Evolutionary conservation across 2,888 invertebrate species (phyloP).

Genomic region (Volucella inanis): DNA sequence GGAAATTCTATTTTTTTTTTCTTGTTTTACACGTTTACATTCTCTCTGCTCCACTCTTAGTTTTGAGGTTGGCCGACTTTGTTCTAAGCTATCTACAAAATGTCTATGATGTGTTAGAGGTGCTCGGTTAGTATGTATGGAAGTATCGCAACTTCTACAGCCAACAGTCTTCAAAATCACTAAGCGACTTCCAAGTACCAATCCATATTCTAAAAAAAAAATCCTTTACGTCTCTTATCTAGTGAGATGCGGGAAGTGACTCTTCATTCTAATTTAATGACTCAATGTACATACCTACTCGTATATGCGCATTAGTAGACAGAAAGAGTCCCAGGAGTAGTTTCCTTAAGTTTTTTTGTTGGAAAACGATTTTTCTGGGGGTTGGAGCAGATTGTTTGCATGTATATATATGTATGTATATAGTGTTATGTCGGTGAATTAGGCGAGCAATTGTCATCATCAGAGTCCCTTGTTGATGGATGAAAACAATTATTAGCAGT

Average conservation of each 20-base stretch:
- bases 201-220: constrained; percentile 20
- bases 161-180: constrained; percentile 7
- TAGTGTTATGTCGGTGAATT: constrained; percentile 47
- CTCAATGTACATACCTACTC: constrained; percentile 59
- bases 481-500: constrained; percentile 64
- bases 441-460: constrained; percentile 51
- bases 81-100: constrained; percentile 23
- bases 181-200: background rate
- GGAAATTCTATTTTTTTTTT: constrained; percentile 40
- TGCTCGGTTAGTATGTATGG: background rate
- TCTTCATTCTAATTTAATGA: constrained; percentile 69
- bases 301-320: constrained; percentile 6
- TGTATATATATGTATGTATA: background rate
- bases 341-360: constrained; percentile 9
- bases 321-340: constrained; percentile 51
- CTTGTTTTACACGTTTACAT: constrained; percentile 24
- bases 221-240: background rate
- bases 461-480: constrained; percentile 50
- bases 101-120: constrained; percentile 16
- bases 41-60: constrained; percentile 11
- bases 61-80: constrained; percentile 7
- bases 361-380: constrained; percentile 22
- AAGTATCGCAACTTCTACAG: constrained; percentile 33
- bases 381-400: constrained; percentile 55
- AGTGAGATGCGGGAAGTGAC: constrained; percentile 53